Conservation (phyloP, 2,113 vertebrate species). For the Megalops atlanticus region DNA sequence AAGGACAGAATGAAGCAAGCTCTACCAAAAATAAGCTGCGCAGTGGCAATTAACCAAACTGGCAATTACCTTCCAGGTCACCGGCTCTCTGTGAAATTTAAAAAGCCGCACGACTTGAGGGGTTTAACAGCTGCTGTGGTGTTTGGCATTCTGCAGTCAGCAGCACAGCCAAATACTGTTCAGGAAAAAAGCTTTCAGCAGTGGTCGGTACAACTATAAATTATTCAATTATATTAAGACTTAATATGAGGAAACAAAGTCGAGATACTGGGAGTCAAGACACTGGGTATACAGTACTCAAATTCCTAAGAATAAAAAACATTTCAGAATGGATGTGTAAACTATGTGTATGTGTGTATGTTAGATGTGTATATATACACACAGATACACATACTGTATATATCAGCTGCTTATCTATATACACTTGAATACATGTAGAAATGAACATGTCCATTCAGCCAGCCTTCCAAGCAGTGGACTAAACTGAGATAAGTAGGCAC, state of each 20-base stretch:
- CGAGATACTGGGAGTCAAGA: too few species aligned
- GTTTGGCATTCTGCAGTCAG: not conserved
- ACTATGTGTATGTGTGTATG: not conserved
- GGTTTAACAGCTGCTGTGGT: not conserved
- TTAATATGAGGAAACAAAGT: too few species aligned
- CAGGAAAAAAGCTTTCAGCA: too few species aligned
- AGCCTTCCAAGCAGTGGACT: not conserved
- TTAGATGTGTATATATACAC: not conserved
- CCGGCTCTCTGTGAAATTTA: not conserved
- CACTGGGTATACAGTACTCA: too few species aligned
- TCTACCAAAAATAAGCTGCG: not conserved
- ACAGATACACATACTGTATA: not conserved
- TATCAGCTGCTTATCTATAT: too few species aligned
- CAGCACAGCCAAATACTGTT: not conserved
- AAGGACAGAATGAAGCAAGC: not conserved
- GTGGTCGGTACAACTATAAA: not conserved
- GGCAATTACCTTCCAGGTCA: not conserved
- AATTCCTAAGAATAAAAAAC: too few species aligned
- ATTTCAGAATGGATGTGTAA: not conserved
- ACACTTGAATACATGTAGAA: too few species aligned
- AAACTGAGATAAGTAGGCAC: not conserved
- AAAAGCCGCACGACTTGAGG: not conserved
- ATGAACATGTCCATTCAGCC: not conserved
- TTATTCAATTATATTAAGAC: too few species aligned
- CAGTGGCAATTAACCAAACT: not conserved